Percentiles rank a stretch among this genome's conserved stretches.
Evolutionary conservation across 92 coral and sea anemone genomes (phyloP).

Genomic region (Actinostola sp.): DNA sequence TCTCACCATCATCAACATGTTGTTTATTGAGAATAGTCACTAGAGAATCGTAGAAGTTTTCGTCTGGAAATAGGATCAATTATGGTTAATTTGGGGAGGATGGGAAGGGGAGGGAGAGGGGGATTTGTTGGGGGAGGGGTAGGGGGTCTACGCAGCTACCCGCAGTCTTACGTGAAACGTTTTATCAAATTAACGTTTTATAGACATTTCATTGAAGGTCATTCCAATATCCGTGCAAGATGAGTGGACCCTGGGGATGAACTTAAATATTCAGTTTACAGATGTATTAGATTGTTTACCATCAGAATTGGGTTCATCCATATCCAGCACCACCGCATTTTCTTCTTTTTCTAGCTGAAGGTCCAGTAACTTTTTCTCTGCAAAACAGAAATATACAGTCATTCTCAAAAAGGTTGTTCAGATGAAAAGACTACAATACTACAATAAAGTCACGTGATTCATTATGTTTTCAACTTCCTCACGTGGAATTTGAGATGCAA

Average conservation of each 20-base stretch:
- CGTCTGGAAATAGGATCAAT: constrained; percentile 30
- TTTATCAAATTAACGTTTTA: too few relatives aligned
- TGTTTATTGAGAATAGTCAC: constrained; percentile 73
- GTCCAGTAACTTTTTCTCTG: constrained; percentile 76
- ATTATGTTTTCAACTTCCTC: too few relatives aligned
- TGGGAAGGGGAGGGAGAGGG: neutral
- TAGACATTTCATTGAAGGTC: too few relatives aligned
- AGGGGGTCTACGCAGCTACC: too few relatives aligned
- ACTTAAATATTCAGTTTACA: too few relatives aligned
- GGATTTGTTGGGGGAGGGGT: neutral
- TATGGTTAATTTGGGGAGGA: neutral
- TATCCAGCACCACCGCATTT: constrained; percentile 23
- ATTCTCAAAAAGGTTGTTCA: too few relatives aligned
- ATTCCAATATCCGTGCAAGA: too few relatives aligned
- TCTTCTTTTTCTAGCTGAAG: constrained; percentile 59
- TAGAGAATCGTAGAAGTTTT: constrained; percentile 80
- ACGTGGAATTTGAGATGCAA: too few relatives aligned
- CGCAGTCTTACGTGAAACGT: too few relatives aligned
- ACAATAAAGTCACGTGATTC: too few relatives aligned
- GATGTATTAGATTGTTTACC: constrained; percentile 26
- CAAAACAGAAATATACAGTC: neutral
- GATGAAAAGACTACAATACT: too few relatives aligned
- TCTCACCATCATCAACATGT: constrained; percentile 55
- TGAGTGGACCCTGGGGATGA: too few relatives aligned
- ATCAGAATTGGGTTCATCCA: constrained; percentile 36